Conservation (phyloP, 1,140 invertebrate genomes). For the Artemia franciscana region DNA sequence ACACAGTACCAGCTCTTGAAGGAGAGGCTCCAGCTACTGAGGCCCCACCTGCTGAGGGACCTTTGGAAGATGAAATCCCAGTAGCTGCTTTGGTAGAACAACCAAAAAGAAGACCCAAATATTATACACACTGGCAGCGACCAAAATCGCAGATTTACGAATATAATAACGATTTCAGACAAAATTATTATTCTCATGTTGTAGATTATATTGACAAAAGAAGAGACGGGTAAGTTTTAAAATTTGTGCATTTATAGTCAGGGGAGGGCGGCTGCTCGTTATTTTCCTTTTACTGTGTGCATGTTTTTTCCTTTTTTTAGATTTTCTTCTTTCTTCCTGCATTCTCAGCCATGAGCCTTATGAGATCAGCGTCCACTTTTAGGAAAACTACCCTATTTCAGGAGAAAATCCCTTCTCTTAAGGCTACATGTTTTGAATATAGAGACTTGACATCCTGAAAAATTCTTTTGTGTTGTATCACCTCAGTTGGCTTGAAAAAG, state of each 20-base stretch:
- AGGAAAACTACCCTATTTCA: too few species aligned
- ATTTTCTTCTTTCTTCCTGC: too few species aligned
- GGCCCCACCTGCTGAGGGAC: neutral
- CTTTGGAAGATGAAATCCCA: neutral
- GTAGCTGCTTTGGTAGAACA: conserved; percentile 3
- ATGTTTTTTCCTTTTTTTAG: too few species aligned
- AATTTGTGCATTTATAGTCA: neutral
- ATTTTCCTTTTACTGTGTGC: too few species aligned
- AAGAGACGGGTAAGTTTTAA: neutral
- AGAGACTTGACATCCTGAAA: too few species aligned
- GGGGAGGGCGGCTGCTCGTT: too few species aligned
- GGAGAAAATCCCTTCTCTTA: too few species aligned
- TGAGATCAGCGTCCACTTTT: too few species aligned
- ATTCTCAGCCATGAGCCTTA: too few species aligned
- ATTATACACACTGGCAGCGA: conserved; percentile 24
- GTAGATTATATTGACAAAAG: neutral
- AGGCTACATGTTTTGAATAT: too few species aligned
- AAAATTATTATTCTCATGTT: conserved; percentile 38
- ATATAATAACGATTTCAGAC: conserved; percentile 55
- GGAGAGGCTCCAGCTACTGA: neutral
- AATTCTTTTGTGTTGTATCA: too few species aligned
- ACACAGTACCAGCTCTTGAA: neutral
- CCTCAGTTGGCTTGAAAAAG: too few species aligned
- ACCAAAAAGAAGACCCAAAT: conserved; percentile 2
- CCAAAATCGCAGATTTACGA: conserved; percentile 44